Conservation (phyloP, 2,888 invertebrate genomes). For the Cerastoderma edule region DNA sequence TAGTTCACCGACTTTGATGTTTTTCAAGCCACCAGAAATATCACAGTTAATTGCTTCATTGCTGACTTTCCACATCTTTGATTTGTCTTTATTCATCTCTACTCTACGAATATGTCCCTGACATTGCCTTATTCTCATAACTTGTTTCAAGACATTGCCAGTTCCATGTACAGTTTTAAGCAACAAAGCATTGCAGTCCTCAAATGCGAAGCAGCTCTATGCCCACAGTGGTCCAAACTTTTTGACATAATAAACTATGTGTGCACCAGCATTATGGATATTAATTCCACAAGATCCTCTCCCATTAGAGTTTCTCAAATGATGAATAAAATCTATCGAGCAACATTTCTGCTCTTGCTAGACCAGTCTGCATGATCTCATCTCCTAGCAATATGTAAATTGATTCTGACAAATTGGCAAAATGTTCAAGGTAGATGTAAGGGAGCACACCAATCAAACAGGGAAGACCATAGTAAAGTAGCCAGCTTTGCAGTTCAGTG, state of each 20-base stretch:
- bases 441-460: neutral
- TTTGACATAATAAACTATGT: conserved; percentile 36
- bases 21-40: conserved; percentile 26
- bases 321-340: conserved; percentile 22
- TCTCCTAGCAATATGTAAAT: neutral
- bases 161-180: conserved; percentile 33
- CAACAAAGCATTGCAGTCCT: conserved; percentile 17
- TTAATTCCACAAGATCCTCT: conserved; percentile 34
- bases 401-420: neutral
- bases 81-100: conserved; percentile 26
- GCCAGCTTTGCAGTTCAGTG: neutral
- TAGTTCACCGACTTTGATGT: conserved; percentile 19
- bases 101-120: conserved; percentile 14
- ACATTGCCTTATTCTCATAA: conserved; percentile 11
- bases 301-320: conserved; percentile 30
- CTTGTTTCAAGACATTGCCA: conserved; percentile 25
- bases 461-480: conserved; percentile 1
- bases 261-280: conserved; percentile 32
- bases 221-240: conserved; percentile 36
- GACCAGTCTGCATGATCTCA: too few relatives aligned
- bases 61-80: conserved; percentile 17
- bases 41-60: conserved; percentile 14
- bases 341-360: too few relatives aligned
- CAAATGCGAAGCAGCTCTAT: conserved; percentile 33
- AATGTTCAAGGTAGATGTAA: neutral